phyloP scores from a whole-genome alignment of 2,113 vertebrate species.

The Gulo gulo region DNA sequence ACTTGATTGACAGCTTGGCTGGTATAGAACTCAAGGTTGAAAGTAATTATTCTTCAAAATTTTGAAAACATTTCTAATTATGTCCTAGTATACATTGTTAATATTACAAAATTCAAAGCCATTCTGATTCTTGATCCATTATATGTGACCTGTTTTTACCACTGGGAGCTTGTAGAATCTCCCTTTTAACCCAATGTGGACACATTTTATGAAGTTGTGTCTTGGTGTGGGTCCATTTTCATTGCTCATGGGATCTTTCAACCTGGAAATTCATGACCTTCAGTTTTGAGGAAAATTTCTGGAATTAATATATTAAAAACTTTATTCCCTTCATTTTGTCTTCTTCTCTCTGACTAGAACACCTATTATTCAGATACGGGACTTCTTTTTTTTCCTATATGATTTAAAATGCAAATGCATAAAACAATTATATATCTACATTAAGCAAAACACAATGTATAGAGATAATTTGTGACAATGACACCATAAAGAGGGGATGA shows the following conservation, averaged over 20 bases:
- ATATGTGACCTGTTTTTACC: background rate
- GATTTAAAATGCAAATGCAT: background rate
- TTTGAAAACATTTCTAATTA: background rate
- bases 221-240: background rate
- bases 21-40: background rate
- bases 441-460: background rate
- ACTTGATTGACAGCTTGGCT: background rate
- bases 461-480: background rate
- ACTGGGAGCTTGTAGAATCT: background rate
- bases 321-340: background rate
- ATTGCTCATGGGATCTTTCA: background rate
- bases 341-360: background rate
- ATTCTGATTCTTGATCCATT: background rate
- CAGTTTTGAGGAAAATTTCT: background rate
- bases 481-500: background rate
- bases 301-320: background rate
- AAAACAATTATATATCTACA: background rate
- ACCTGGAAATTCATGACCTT: background rate
- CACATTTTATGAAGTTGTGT: conserved; percentile 13
- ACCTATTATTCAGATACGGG: background rate
- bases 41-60: background rate
- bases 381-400: background rate
- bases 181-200: background rate
- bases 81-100: background rate
- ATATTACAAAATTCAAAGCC: background rate